These are phyloP conservation scores for Brachyopa scutellaris DNA, from an alignment of 2,888 invertebrate species.

Conservation along the genomic window DNA sequence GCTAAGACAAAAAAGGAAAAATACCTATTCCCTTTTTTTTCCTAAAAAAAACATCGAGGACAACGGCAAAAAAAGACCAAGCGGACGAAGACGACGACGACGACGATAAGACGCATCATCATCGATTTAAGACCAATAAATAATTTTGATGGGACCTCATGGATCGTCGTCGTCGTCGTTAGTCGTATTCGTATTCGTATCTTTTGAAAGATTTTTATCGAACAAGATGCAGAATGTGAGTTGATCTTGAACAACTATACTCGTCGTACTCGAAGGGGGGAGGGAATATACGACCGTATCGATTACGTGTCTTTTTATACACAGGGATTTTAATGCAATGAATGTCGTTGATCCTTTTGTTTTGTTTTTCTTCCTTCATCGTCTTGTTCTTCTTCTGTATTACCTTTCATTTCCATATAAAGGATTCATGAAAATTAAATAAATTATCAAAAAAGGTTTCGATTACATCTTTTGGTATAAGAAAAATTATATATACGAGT, in stretches of 20 bases:
- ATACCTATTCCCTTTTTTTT: not conserved
- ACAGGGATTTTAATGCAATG: constrained; percentile 58
- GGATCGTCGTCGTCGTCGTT: constrained; percentile 64
- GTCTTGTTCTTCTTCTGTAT: constrained; percentile 35
- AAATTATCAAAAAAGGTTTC: constrained; percentile 66
- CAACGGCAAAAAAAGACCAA: not conserved
- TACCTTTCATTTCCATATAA: constrained; percentile 60
- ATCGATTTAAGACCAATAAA: constrained; percentile 75
- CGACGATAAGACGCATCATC: constrained; percentile 66
- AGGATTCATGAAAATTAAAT: constrained; percentile 62
- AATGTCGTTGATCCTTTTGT: constrained; percentile 71
- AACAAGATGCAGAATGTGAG: constrained; percentile 55
- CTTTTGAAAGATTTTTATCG: constrained; percentile 61
- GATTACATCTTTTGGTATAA: constrained; percentile 56
- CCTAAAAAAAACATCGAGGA: not conserved
- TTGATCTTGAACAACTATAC: constrained; percentile 40
- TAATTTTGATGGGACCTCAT: constrained; percentile 74
- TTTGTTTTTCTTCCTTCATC: constrained; percentile 21
- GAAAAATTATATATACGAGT: not conserved
- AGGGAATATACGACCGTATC: constrained; percentile 44
- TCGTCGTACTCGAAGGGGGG: not conserved
- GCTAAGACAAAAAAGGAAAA: not conserved
- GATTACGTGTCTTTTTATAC: constrained; percentile 62
- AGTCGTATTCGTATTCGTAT: constrained; percentile 12
- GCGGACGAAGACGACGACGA: constrained; percentile 13